A percentile compares a stretch with the other conserved stretches of the same genome.
phyloP scores from a whole-genome alignment of 2,888 invertebrate genomes.

The Diaphora mendica region DNA sequence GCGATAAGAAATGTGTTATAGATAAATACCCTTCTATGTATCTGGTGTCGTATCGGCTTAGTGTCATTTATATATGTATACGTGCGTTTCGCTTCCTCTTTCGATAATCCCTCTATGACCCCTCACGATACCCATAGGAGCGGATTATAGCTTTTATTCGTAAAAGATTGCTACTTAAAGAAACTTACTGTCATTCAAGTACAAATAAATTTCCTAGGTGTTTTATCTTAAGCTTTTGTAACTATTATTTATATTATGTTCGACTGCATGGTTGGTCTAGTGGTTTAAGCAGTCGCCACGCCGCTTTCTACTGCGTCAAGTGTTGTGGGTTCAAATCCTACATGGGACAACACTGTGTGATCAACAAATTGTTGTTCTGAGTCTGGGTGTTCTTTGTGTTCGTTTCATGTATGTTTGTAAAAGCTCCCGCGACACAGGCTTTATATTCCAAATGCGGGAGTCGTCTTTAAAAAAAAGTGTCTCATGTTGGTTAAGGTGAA shows the following conservation, averaged over 20 bases:
- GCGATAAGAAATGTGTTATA: not conserved
- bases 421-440: too few species aligned
- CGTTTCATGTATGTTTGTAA: too few species aligned
- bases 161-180: not conserved
- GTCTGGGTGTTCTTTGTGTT: too few species aligned
- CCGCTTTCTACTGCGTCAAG: too few species aligned
- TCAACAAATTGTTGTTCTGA: too few species aligned
- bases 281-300: too few species aligned
- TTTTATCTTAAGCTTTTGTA: not conserved
- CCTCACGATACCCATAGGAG: slow-evolving; percentile 11
- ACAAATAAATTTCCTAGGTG: not conserved
- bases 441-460: too few species aligned
- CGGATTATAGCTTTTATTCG: slow-evolving; percentile 13
- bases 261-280: too few species aligned
- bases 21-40: slow-evolving; percentile 5
- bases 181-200: not conserved
- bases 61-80: slow-evolving; percentile 8
- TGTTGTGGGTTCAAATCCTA: too few species aligned
- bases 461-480: too few species aligned
- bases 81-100: not conserved
- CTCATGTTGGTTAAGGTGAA: too few species aligned
- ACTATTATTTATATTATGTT: not conserved
- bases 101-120: slow-evolving; percentile 13
- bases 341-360: too few species aligned
- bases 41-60: slow-evolving; percentile 5